Conservation (phyloP, 2,797 vertebrate species). For the Lateolabrax maculatus region DNA sequence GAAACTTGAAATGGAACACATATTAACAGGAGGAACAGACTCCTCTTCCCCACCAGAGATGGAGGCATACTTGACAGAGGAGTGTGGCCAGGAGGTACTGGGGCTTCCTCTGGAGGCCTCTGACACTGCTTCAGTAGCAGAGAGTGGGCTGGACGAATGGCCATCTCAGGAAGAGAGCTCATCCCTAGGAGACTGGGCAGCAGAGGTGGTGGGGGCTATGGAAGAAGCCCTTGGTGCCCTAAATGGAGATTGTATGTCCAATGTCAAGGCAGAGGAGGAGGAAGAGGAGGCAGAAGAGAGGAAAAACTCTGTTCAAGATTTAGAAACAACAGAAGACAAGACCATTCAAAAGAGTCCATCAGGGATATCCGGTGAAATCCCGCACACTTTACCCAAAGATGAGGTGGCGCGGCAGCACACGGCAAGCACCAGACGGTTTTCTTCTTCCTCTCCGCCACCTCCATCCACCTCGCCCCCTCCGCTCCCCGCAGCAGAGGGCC, state of each 20-base stretch:
- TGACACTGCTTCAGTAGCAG: constrained; percentile 44
- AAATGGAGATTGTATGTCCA: constrained; percentile 56
- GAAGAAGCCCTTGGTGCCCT: constrained; percentile 78
- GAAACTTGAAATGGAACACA: constrained; percentile 42
- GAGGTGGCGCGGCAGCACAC: constrained; percentile 75
- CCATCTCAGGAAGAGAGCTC: constrained; percentile 74
- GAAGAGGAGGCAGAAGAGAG: constrained; percentile 37
- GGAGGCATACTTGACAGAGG: constrained; percentile 46
- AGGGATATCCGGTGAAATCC: constrained; percentile 23
- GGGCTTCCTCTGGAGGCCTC: constrained; percentile 56
- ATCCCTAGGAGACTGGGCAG: constrained; percentile 77
- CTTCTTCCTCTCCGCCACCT: constrained; percentile 73
- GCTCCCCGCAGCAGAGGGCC: constrained; percentile 55
- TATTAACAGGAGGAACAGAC: background rate
- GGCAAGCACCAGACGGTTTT: constrained; percentile 62
- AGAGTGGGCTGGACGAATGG: constrained; percentile 71
- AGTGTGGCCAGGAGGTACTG: constrained; percentile 60
- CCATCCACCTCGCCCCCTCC: constrained; percentile 52
- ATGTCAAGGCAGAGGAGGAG: constrained; percentile 31
- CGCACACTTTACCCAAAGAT: constrained; percentile 68
- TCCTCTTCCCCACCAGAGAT: constrained; percentile 40
- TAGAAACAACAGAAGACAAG: constrained; percentile 36
- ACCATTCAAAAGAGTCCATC: constrained; percentile 21
- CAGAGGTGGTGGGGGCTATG: constrained; percentile 77
- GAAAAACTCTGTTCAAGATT: constrained; percentile 24